These are phyloP conservation scores for Zootoca vivipara DNA, from an alignment of 2,113 vertebrate genomes.

Conservation along the genomic window DNA sequence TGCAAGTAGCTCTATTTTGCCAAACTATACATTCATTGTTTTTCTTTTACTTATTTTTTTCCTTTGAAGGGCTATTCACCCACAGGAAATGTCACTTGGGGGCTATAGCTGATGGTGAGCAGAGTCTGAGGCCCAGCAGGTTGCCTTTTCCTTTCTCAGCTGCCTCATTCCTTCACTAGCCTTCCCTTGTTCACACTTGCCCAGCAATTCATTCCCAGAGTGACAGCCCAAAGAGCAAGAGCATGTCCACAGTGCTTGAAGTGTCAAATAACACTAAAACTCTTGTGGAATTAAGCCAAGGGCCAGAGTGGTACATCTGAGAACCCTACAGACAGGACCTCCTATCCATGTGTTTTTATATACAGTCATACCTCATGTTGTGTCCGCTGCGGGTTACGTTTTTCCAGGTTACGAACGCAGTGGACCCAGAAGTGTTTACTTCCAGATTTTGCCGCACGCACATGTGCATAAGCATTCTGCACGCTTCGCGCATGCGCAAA, in stretches of 20 bases:
- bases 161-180: too few species aligned
- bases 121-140: neutral
- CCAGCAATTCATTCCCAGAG: neutral
- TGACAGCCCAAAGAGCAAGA: neutral
- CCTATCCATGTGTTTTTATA: too few species aligned
- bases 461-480: too few species aligned
- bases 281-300: neutral
- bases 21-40: neutral
- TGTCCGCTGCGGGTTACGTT: too few species aligned
- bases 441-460: too few species aligned
- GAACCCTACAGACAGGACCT: too few species aligned
- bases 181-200: neutral
- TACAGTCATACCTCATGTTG: too few species aligned
- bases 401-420: too few species aligned
- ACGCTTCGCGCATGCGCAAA: too few species aligned
- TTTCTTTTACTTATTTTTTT: neutral
- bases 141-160: neutral
- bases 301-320: neutral
- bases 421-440: too few species aligned
- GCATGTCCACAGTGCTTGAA: neutral
- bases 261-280: neutral
- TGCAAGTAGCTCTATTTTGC: neutral
- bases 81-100: neutral
- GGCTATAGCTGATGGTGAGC: neutral
- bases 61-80: neutral